These are phyloP conservation scores for Crocidura indochinensis DNA, from an alignment of 2,797 vertebrate genomes.

Conservation along the genomic window DNA sequence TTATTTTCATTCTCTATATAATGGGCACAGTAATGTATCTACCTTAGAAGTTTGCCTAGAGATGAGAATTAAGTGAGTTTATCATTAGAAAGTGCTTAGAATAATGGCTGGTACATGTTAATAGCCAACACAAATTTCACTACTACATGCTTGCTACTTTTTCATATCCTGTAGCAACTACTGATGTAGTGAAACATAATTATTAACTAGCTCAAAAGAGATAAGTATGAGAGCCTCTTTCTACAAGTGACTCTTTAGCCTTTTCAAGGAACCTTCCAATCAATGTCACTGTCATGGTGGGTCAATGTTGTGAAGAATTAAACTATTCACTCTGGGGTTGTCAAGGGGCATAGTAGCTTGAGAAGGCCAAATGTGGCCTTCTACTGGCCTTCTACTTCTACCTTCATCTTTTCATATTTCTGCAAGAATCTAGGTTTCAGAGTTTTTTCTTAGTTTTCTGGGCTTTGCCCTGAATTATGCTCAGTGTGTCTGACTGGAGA, in stretches of 20 bases:
- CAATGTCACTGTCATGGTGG: background rate
- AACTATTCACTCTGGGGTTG: background rate
- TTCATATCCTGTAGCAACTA: conserved; percentile 4
- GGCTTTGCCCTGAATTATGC: conserved; percentile 37
- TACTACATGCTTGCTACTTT: background rate
- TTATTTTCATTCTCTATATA: background rate
- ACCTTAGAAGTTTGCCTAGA: background rate
- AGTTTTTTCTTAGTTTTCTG: background rate
- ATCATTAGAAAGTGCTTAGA: conserved; percentile 55
- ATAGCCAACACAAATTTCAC: background rate
- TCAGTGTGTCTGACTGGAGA: background rate
- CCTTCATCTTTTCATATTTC: background rate
- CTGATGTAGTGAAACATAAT: background rate
- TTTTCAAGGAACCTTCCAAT: conserved; percentile 42
- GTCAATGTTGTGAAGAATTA: conserved; percentile 18
- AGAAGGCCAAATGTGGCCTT: conserved; percentile 7
- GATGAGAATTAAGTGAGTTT: background rate
- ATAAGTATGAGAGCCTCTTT: background rate
- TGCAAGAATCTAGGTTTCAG: background rate
- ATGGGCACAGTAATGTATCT: background rate
- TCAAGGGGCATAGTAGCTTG: background rate
- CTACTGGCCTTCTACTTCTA: too few species aligned
- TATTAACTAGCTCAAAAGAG: background rate
- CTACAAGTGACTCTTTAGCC: background rate
- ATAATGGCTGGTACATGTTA: background rate